Conservation (phyloP, 1,140 invertebrate genomes). For the Tetramorium simillimum region DNA sequence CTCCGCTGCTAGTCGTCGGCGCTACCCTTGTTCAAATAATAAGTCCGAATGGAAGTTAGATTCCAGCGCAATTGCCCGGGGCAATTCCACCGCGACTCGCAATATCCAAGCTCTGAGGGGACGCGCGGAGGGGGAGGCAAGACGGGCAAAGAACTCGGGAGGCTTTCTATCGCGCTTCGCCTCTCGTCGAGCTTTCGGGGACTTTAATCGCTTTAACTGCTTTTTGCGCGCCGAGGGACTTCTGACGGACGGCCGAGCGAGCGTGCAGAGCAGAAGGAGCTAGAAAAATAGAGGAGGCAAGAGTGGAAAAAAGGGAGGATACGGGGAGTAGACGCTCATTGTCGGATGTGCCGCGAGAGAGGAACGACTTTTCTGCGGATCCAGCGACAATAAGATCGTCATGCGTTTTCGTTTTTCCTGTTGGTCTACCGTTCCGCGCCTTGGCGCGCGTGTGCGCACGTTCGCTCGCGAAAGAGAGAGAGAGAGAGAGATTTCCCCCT, state of each 20-base stretch:
- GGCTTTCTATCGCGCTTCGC: conserved; percentile 71
- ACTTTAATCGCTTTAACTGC: conserved; percentile 76
- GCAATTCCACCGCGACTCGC: conserved; percentile 76
- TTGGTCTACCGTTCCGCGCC: neutral
- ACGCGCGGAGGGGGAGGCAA: conserved; percentile 37
- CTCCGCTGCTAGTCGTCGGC: conserved; percentile 71
- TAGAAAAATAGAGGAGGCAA: conserved; percentile 68
- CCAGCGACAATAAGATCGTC: conserved; percentile 71
- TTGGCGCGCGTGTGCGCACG: neutral
- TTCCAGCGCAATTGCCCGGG: conserved; percentile 75
- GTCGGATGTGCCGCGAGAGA: conserved; percentile 63
- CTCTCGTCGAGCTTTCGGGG: conserved; percentile 72
- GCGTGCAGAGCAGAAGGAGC: conserved; percentile 48
- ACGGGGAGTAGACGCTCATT: conserved; percentile 53
- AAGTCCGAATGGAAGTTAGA: conserved; percentile 79
- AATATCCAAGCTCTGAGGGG: conserved; percentile 71
- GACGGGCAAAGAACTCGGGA: conserved; percentile 68
- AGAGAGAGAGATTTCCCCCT: neutral
- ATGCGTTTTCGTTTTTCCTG: conserved; percentile 63
- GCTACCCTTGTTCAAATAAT: conserved; percentile 81
- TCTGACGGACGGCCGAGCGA: conserved; percentile 65
- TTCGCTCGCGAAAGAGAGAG: neutral
- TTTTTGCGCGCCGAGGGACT: conserved; percentile 71
- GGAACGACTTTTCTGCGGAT: conserved; percentile 70
- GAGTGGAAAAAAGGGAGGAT: conserved; percentile 53